Conservation (phyloP, 2,888 invertebrate genomes). For the Cheilosia urbana region DNA sequence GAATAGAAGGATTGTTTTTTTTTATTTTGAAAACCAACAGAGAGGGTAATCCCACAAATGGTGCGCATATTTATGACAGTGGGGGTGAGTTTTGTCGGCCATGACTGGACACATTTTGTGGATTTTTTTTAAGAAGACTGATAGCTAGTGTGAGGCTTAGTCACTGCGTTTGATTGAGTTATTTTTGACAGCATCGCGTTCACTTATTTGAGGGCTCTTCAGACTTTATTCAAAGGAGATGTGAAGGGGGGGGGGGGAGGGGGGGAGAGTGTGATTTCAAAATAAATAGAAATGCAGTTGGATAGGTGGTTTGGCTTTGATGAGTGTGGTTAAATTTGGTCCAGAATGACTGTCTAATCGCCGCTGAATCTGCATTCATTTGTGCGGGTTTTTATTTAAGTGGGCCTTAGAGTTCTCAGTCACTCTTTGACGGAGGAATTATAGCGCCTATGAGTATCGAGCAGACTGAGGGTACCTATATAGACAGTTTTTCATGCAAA, state of each 20-base stretch:
- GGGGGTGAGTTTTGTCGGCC: slow-evolving; percentile 36
- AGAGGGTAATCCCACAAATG: neutral
- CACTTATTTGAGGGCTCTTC: neutral
- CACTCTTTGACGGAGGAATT: too few species aligned
- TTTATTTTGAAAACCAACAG: neutral
- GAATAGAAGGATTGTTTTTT: slow-evolving; percentile 31
- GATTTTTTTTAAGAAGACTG: slow-evolving; percentile 25
- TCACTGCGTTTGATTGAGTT: slow-evolving; percentile 61
- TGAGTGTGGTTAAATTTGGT: too few species aligned
- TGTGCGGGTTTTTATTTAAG: too few species aligned
- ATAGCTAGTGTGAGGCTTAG: slow-evolving; percentile 43
- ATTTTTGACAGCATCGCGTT: slow-evolving; percentile 26
- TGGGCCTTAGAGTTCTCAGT: too few species aligned
- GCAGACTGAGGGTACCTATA: too few species aligned
- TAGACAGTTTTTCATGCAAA: too few species aligned
- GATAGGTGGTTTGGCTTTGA: too few species aligned
- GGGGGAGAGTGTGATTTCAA: too few species aligned
- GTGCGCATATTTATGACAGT: slow-evolving; percentile 2
- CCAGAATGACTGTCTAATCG: too few species aligned
- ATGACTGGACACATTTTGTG: slow-evolving; percentile 45
- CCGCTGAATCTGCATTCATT: too few species aligned
- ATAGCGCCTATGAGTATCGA: too few species aligned
- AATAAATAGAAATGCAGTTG: too few species aligned
- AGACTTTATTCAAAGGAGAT: neutral
- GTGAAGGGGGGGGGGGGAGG: neutral